phyloP scores from a whole-genome alignment of 2,113 vertebrate genomes.

The Pongo abelii region DNA sequence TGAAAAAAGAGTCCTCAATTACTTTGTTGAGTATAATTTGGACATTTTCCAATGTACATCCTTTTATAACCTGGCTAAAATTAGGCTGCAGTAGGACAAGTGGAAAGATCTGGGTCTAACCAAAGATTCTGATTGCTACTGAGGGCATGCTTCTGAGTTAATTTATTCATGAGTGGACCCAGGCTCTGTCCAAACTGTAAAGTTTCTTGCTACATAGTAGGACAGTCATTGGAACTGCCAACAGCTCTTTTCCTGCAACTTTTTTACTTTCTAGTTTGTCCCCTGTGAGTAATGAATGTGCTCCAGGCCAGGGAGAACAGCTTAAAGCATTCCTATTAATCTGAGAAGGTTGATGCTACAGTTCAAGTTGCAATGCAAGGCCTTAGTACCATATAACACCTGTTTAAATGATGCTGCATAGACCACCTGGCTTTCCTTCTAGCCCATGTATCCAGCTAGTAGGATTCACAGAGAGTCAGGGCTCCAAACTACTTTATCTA shows the following conservation, averaged over 20 bases:
- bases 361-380: not conserved
- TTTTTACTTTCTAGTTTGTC: not conserved
- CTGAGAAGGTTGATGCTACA: not conserved
- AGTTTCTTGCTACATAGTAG: not conserved
- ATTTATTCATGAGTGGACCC: not conserved
- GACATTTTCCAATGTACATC: not conserved
- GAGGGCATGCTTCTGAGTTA: no score
- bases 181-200: not conserved
- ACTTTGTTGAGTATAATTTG: not conserved
- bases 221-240: not conserved
- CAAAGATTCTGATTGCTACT: not conserved
- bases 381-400: fast-evolving
- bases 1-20: not conserved
- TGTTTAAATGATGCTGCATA: not conserved
- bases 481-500: not conserved
- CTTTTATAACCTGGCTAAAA: not conserved
- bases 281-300: not conserved
- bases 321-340: not conserved
- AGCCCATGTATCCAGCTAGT: not conserved
- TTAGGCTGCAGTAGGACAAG: not conserved
- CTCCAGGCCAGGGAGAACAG: not conserved
- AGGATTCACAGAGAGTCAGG: not conserved
- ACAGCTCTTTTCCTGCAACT: not conserved
- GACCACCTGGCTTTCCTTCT: not conserved
- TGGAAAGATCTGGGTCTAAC: not conserved